Evolutionary conservation across 2,113 vertebrate species (phyloP).

Genomic region (Neogale vison): DNA sequence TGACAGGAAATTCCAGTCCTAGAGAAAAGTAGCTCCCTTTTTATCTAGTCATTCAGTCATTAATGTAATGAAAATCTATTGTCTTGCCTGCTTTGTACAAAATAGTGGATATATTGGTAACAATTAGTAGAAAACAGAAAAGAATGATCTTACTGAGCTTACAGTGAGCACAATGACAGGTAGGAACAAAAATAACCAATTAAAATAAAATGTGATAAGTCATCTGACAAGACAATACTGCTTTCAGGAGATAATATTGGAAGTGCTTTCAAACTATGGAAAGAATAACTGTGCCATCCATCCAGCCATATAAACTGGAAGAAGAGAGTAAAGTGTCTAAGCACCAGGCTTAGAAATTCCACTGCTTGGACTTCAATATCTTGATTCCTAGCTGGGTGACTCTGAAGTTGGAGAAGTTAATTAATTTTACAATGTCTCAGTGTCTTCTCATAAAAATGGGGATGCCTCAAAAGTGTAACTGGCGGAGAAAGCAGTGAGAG

Average conservation of each 20-base stretch:
- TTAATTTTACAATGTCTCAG: constrained; percentile 12
- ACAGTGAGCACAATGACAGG: not conserved
- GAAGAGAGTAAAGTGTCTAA: not conserved
- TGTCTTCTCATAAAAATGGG: not conserved
- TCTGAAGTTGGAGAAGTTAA: not conserved
- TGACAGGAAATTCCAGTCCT: not conserved
- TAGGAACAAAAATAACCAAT: not conserved
- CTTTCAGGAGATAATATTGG: not conserved
- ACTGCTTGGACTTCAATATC: not conserved
- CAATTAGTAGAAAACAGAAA: not conserved
- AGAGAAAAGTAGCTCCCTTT: not conserved
- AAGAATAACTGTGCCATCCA: not conserved
- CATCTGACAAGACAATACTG: not conserved
- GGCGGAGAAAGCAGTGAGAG: not conserved
- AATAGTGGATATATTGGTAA: not conserved
- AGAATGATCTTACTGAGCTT: not conserved
- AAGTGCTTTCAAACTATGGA: constrained; percentile 3
- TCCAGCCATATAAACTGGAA: not conserved
- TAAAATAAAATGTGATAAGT: not conserved
- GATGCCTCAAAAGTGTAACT: not conserved
- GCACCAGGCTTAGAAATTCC: not conserved
- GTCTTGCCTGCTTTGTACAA: not conserved
- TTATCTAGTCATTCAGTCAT: not conserved
- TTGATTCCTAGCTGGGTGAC: not conserved
- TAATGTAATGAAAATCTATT: not conserved